Evolutionary conservation across 1,140 invertebrate genomes (phyloP), one percentile per base, ranked within the genome.

Genomic region (Papilio glaucus): DNA sequence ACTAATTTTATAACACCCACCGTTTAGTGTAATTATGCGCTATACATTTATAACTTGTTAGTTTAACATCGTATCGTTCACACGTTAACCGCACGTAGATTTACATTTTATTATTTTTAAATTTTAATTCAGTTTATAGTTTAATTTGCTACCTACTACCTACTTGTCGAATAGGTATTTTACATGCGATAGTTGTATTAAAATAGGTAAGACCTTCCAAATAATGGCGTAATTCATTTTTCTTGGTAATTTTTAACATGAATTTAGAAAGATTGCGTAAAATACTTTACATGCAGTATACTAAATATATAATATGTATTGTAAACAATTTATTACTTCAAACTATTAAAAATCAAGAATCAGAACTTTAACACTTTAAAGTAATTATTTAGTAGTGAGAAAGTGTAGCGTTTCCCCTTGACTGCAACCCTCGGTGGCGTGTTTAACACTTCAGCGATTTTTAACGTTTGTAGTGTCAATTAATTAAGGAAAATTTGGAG

Each of bases 401-500:
- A 78, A 78, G 73, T 75, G 21, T 78, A 60, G 63, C 72, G 72
- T 80, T 77, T 74, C 70, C 76, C 76, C 73, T 75, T 61, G 65
- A 63, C 15, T 15, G 45, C 71, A 72, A 77, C 85, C 80, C 81
- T 81, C 70, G 71, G 73, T 79, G 72, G 69, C 72, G 76, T 80
- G 78, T 85, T 84, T 85, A 82, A 84, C 82, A 86, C 85, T 79
- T 85, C 76, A 84, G 73, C 74, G 82, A 80, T 86, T 85, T 83
- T 85, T 84, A 87, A 81, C 82, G 82, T 86, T 88, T 89, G 83
- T 84, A 86, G 81, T 82, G 83, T 84, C 86, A 88, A 88, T 90
- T 87, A 88, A 85, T 87, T 86, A 85, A 80, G 79, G 69, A 78
- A 80, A 78, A 81, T 77, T 73, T 81, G 73, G 77, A 81, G 84